These are phyloP conservation scores for Apamea epomidion DNA, from an alignment of 2,888 invertebrate genomes.

Conservation along the genomic window DNA sequence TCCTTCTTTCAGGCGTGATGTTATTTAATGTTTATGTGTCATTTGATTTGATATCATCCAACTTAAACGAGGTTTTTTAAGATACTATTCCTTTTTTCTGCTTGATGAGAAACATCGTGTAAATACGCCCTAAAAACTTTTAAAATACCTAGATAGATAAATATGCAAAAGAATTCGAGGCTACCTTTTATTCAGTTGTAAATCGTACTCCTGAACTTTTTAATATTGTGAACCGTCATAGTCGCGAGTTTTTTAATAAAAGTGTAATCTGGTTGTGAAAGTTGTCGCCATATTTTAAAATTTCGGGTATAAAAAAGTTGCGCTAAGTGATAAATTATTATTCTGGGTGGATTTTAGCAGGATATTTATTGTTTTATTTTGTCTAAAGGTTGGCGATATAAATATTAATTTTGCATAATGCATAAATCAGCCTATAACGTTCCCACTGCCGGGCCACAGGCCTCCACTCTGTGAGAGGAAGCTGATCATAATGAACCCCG, in stretches of 20 bases:
- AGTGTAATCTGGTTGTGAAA: constrained; percentile 65
- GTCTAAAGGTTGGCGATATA: background rate
- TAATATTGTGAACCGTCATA: constrained; percentile 65
- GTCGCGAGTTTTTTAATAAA: constrained; percentile 71
- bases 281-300: constrained; percentile 69
- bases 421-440: background rate
- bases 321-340: constrained; percentile 66
- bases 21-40: too few species aligned
- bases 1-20: too few species aligned
- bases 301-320: constrained; percentile 69
- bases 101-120: background rate
- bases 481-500: background rate
- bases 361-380: constrained; percentile 60
- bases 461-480: background rate
- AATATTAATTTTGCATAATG: background rate
- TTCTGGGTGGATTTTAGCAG: constrained; percentile 47
- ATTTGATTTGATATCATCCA: too few species aligned
- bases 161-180: constrained; percentile 26
- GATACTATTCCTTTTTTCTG: background rate
- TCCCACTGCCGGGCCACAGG: background rate
- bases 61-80: too few species aligned
- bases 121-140: constrained; percentile 26
- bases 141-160: constrained; percentile 19
- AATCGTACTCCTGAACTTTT: constrained; percentile 55
- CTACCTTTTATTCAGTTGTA: constrained; percentile 33